Base-by-base conservation (phyloP, 30 jellyfish, hydroid and myxozoan genomes). In the Mastigias papua region DNA sequence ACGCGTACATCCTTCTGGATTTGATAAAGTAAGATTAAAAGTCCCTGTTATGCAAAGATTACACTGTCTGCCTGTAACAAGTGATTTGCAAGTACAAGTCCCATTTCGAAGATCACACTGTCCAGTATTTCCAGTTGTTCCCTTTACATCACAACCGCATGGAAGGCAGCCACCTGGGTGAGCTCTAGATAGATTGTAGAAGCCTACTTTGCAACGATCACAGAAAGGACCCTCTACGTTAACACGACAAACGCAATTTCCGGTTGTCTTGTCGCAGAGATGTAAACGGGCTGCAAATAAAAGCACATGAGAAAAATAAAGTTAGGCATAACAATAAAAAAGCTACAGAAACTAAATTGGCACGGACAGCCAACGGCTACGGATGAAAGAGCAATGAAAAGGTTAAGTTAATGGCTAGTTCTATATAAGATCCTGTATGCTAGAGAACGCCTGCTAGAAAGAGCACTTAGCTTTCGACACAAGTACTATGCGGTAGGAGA, bases 121-220 rank as follows among this genome's bases (percentile, higher is more conserved):
- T 5, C 97, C 99, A 34, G 90, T 34, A 49, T 91, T 87, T 26
- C 94, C 96, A 16, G 73, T 32, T 3, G 98, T 96, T 46, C 99
- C 99, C 57, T 91, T 73, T 49, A 69, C 61, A 86, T 90, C 97
- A 76, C 99, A 96, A 42, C 83, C 65, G 84, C 99, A 96, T 27
- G 97, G 88, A 21, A 78, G 57, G 77, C 99, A 96, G 17, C 99
- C 99, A 30, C 32, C 62, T 21, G 90, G 54, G 58, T 84, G 87
- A 49, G 74, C 78, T 48, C 86, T 50, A 10, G 95, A 85, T 23
- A 96, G 69, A 37, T 79, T 85, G 88, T 86, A 96, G 78, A 34
- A 76, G 8, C 99, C 99, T 27, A 87, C 73, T 65, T 81, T 91
- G 86, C 99, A 96, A 21, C 80, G 91, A 54, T 96, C 93, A 65